These are phyloP conservation scores for Tetanocera ferruginea DNA, from an alignment of 2,888 invertebrate genomes.

Conservation along the genomic window DNA sequence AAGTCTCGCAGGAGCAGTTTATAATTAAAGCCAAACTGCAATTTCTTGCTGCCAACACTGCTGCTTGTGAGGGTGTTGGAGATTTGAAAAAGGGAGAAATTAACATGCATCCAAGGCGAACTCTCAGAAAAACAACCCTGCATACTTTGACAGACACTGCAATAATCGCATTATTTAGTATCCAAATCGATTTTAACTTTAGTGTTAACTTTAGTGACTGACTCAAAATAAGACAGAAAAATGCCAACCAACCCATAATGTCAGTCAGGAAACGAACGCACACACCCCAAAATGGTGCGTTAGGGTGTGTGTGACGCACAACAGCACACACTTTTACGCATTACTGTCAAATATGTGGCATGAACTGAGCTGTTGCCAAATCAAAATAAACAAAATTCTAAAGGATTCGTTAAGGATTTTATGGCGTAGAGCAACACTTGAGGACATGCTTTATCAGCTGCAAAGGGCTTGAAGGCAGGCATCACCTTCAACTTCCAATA, in stretches of 20 bases:
- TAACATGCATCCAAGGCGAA: not conserved
- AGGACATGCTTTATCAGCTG: constrained; percentile 1
- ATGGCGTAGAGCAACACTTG: not conserved
- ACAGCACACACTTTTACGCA: not conserved
- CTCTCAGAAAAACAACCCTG: not conserved
- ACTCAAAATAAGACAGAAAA: not conserved
- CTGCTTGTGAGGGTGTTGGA: not conserved
- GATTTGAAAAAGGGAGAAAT: not conserved
- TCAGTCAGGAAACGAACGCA: not conserved
- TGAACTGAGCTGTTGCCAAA: not conserved
- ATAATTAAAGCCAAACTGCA: constrained; percentile 30
- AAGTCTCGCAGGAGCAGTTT: not conserved
- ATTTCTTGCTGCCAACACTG: too few relatives aligned
- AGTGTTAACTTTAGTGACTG: constrained; percentile 9
- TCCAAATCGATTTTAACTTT: constrained; percentile 56
- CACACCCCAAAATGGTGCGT: not conserved
- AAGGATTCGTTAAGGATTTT: not conserved
- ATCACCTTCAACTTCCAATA: not conserved
- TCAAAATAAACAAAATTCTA: not conserved
- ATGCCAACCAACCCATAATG: not conserved
- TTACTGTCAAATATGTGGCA: not conserved
- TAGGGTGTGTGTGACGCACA: not conserved
- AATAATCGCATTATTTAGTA: constrained; percentile 61
- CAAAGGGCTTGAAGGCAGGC: not conserved
- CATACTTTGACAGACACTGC: not conserved